Percentiles rank a stretch among this genome's conserved stretches.
Evolutionary conservation across 2,888 invertebrate genomes (phyloP).

Genomic region (Tachina lurida): DNA sequence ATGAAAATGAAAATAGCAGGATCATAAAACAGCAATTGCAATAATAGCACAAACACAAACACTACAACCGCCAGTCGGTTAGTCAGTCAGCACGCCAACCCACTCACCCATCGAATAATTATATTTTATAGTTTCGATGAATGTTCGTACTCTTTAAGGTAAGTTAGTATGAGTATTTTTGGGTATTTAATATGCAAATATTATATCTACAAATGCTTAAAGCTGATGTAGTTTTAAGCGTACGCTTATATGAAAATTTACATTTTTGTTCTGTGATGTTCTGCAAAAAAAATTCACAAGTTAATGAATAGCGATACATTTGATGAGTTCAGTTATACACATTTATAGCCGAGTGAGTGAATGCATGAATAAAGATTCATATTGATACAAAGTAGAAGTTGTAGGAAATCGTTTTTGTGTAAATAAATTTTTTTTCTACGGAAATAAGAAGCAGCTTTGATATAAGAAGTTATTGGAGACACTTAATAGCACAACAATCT

Average conservation of each 20-base stretch:
- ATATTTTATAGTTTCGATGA: conserved; percentile 44
- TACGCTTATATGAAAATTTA: neutral
- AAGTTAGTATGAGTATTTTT: neutral
- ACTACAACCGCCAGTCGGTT: conserved; percentile 31
- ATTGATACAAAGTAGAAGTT: neutral
- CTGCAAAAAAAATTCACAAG: neutral
- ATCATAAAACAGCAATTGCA: conserved; percentile 25
- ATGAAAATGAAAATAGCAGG: conserved; percentile 20
- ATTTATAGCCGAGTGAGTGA: conserved; percentile 3
- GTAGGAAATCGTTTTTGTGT: neutral
- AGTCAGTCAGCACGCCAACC: neutral
- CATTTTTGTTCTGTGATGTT: neutral
- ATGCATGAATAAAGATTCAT: neutral
- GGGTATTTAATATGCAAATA: conserved; percentile 1
- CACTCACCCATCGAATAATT: conserved; percentile 63
- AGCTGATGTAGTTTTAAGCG: neutral
- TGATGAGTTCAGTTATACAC: neutral
- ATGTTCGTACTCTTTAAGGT: neutral
- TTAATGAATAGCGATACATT: neutral
- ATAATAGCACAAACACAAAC: conserved; percentile 12
- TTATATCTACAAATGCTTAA: conserved; percentile 10
- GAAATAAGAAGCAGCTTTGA: too few species aligned
- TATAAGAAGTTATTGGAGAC: too few species aligned
- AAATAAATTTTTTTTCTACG: neutral
- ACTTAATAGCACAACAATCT: too few species aligned